A percentile compares a stretch with the other conserved stretches of the same genome.
These are phyloP conservation scores for Xylota sylvarum DNA, from an alignment of 2,888 invertebrate genomes.

Conservation along the genomic window DNA sequence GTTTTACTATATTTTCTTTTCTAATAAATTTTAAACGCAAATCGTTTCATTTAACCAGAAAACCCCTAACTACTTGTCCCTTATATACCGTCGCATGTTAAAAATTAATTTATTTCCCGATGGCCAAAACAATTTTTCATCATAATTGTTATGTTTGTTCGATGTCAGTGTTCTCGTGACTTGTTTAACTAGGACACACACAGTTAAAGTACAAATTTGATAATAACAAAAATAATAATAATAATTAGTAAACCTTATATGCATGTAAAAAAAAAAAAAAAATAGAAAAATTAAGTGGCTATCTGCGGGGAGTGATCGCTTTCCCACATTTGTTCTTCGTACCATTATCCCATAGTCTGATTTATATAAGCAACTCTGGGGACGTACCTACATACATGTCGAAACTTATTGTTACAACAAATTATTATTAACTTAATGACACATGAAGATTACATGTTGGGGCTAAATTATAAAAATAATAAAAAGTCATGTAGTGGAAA, in stretches of 20 bases:
- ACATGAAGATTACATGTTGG: slow-evolving; percentile 37
- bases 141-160: slow-evolving; percentile 48
- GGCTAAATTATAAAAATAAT: slow-evolving; percentile 14
- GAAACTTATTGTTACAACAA: slow-evolving; percentile 33
- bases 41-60: background rate
- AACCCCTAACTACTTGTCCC: background rate
- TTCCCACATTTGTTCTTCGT: slow-evolving; percentile 36
- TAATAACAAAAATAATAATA: slow-evolving; percentile 43
- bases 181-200: slow-evolving; percentile 38
- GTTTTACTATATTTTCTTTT: background rate
- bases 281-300: background rate
- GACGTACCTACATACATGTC: slow-evolving; percentile 12
- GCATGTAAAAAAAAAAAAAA: background rate
- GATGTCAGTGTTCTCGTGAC: slow-evolving; percentile 41
- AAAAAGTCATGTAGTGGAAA: slow-evolving; percentile 32
- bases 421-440: slow-evolving; percentile 35
- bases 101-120: slow-evolving; percentile 33
- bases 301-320: slow-evolving; percentile 8
- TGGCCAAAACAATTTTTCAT: slow-evolving; percentile 40
- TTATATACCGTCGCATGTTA: slow-evolving; percentile 28
- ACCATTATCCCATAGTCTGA: slow-evolving; percentile 5
- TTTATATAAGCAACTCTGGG: background rate
- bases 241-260: slow-evolving; percentile 38
- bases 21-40: background rate
- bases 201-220: slow-evolving; percentile 25